A percentile compares a stretch with the other conserved stretches of the same genome.
phyloP scores from a whole-genome alignment of 2,797 vertebrate genomes.

The Anguilla pacifica region DNA sequence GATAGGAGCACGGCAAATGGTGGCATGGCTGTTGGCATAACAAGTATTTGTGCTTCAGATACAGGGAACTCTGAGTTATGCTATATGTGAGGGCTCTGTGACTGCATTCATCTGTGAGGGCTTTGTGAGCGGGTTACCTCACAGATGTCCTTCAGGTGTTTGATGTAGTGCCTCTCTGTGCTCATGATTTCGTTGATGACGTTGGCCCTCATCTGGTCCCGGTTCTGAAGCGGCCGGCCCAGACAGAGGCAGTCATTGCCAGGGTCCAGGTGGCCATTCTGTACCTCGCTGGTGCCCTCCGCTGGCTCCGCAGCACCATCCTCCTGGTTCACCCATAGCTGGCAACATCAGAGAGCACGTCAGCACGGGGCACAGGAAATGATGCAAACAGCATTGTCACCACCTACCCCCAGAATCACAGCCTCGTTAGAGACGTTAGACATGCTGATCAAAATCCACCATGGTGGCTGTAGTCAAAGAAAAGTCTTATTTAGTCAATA shows the following conservation, averaged over 20 bases:
- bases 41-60: too few relatives aligned
- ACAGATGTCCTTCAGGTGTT: conserved; percentile 96
- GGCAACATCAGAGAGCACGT: conserved; percentile 54
- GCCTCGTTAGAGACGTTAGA: background rate
- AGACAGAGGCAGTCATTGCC: conserved; percentile 94
- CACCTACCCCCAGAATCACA: background rate
- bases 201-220: conserved; percentile 99
- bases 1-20: too few relatives aligned
- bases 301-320: conserved; percentile 84
- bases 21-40: too few relatives aligned
- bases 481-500: background rate
- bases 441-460: background rate
- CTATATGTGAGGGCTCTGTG: too few relatives aligned
- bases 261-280: conserved; percentile 94
- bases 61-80: too few relatives aligned
- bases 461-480: background rate
- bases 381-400: background rate
- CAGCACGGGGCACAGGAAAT: background rate
- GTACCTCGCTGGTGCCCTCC: conserved; percentile 91
- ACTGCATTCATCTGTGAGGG: background rate
- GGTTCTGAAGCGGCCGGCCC: conserved; percentile 91
- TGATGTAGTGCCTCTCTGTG: conserved; percentile 97
- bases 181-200: conserved; percentile 99
- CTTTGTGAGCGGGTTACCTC: conserved; percentile 73
- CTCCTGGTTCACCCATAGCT: conserved; percentile 99